Evolutionary conservation across 2,888 invertebrate species (phyloP).

Genomic region (Acrobasis consociella): DNA sequence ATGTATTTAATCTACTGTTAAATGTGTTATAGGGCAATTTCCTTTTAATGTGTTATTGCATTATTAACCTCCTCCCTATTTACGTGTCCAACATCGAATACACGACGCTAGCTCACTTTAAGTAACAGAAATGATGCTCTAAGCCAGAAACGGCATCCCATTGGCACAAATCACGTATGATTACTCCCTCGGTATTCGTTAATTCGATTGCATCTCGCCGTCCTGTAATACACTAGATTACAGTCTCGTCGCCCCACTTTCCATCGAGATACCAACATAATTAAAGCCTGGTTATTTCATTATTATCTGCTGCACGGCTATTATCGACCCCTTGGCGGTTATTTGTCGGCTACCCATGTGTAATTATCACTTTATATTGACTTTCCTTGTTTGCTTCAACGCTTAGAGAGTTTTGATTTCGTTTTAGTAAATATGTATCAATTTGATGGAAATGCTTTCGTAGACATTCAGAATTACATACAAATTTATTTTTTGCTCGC

Average conservation of each 20-base stretch:
- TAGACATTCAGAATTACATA: too few species aligned
- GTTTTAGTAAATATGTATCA: too few species aligned
- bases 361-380: conserved; percentile 30
- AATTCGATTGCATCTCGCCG: conserved; percentile 18
- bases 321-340: conserved; percentile 37
- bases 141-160: conserved; percentile 4
- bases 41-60: too few species aligned
- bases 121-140: conserved; percentile 3
- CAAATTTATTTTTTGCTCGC: too few species aligned
- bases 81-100: too few species aligned
- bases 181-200: conserved; percentile 14
- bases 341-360: conserved; percentile 34
- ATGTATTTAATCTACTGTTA: too few species aligned
- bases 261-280: conserved; percentile 36
- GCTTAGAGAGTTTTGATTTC: background rate
- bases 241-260: conserved; percentile 35
- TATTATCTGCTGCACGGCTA: conserved; percentile 41
- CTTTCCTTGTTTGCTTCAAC: conserved; percentile 2
- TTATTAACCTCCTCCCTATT: too few species aligned
- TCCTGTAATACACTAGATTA: conserved; percentile 31
- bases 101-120: background rate
- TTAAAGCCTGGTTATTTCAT: conserved; percentile 47
- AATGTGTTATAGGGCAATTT: too few species aligned
- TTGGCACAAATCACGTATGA: conserved; percentile 16
- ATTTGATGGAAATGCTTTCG: too few species aligned